Percentiles rank a stretch among this genome's conserved stretches.
These are phyloP conservation scores for Drosophila kanekoi DNA, from an alignment of 2,888 invertebrate species.

Conservation along the genomic window DNA sequence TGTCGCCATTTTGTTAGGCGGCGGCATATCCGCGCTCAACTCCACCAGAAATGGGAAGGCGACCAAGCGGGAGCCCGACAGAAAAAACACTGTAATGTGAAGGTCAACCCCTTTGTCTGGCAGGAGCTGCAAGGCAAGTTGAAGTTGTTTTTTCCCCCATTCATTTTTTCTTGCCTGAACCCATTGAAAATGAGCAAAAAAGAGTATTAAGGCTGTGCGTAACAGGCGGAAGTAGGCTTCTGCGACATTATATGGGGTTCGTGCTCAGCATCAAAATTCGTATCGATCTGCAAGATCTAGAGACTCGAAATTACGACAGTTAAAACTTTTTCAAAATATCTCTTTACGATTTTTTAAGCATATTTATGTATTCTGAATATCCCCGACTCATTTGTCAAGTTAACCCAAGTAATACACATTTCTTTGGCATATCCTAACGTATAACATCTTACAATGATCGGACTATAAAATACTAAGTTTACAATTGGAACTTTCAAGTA, in stretches of 20 bases:
- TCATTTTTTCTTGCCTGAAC: not conserved
- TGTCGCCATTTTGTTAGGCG: conserved; percentile 62
- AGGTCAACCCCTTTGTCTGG: conserved; percentile 73
- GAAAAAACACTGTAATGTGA: conserved; percentile 46
- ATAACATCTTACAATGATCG: too few relatives aligned
- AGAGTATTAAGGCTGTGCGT: not conserved
- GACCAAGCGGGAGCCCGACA: conserved; percentile 6
- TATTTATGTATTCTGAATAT: too few relatives aligned
- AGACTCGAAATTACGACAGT: too few relatives aligned
- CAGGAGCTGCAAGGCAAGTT: conserved; percentile 38
- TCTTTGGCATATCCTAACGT: too few relatives aligned
- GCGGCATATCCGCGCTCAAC: conserved; percentile 44
- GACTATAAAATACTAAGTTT: too few relatives aligned
- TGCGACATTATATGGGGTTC: too few relatives aligned
- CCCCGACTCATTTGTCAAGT: too few relatives aligned
- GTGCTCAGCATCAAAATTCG: too few relatives aligned
- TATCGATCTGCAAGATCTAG: not conserved
- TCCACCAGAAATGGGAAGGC: conserved; percentile 5
- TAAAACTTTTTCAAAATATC: too few relatives aligned
- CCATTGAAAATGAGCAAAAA: not conserved
- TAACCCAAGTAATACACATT: too few relatives aligned
- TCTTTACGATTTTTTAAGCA: too few relatives aligned
- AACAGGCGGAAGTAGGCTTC: not conserved
- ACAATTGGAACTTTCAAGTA: too few relatives aligned
- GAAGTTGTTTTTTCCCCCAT: conserved; percentile 28